Percentiles rank a stretch among this genome's conserved stretches.
Evolutionary conservation across 2,888 invertebrate species (phyloP).

Genomic region (Anoplius nigerrimus): DNA sequence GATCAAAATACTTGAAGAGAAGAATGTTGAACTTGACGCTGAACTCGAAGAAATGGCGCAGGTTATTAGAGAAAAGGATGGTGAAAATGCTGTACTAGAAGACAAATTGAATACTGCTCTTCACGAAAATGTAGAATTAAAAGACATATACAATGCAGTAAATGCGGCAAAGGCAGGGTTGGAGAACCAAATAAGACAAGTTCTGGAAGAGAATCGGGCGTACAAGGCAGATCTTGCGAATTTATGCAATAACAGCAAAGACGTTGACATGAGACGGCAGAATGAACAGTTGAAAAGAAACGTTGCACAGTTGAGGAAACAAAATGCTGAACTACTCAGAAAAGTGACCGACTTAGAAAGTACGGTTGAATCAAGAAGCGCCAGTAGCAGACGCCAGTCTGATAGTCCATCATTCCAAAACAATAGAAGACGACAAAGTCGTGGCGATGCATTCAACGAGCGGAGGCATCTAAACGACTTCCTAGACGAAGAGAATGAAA

Average conservation of each 20-base stretch:
- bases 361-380: constrained; percentile 38
- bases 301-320: constrained; percentile 35
- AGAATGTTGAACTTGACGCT: constrained; percentile 76
- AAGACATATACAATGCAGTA: constrained; percentile 21
- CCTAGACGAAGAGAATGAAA: constrained; percentile 24
- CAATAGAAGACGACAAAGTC: constrained; percentile 49
- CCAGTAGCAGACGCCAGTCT: constrained; percentile 51
- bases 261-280: constrained; percentile 28
- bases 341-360: constrained; percentile 48
- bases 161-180: constrained; percentile 12
- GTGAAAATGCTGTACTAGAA: constrained; percentile 45
- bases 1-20: constrained; percentile 69
- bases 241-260: constrained; percentile 52
- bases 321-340: constrained; percentile 44
- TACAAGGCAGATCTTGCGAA: neutral
- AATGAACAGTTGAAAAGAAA: neutral
- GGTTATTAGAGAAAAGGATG: constrained; percentile 35
- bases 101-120: constrained; percentile 30
- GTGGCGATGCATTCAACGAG: constrained; percentile 59
- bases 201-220: constrained; percentile 31
- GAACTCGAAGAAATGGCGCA: constrained; percentile 74
- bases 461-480: constrained; percentile 56
- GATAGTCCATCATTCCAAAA: constrained; percentile 53
- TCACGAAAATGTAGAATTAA: constrained; percentile 2
- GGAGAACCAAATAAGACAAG: constrained; percentile 19